Evolutionary conservation across 2,888 invertebrate species (phyloP), one percentile per base, ranked within the genome.

Genomic region (Podotricha telesiphe): DNA sequence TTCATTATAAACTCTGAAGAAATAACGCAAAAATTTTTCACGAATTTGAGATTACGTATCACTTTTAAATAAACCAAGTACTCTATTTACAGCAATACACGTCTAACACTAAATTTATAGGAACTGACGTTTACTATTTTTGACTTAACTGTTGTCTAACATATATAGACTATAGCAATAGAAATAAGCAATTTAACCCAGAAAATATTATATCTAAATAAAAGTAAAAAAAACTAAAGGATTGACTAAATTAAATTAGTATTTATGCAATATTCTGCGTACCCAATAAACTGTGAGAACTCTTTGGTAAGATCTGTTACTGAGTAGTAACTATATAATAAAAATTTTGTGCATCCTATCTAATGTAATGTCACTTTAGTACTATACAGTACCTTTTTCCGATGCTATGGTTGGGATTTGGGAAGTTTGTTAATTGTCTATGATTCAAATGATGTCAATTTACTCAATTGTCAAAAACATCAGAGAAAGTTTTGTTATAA

Each of bases 401-500:
- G 37, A 8, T 10, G 7, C 19, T 55, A 55, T 55, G 55, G 55
- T 55, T 34, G 10, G 1, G 11, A 55, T 55, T 42, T 22, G 19
- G 1, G 19, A 20, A 15, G 15, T 47, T 17, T 13, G 19, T 47
- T 42, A 17, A 22, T 61, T 55, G 65, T 15, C 47, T 65, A 61
- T 65, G 65, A 22, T 55, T 53, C 19, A 37, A 69, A 59, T 65
- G 69, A 69, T 66, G 69, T 69, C 69, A 69, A 65, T 67, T 65
- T 68, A 55, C 53, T 67, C 58, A 67, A 51, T 68, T 68, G 70
- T 71, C 70, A 71, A 68, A 71, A 55, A 53, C 64, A 69, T 47
- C 64, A 71, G 75, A 71, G 75, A 75, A 75, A 75, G 75, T 75
- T 75, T 75, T 68, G 63, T 34, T 68, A 56, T 42, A 62, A 22